Evolutionary conservation across 2,888 invertebrate species (phyloP), one percentile per base, ranked within the genome.

Genomic region (Cataglyphis rosenhaueri): DNA sequence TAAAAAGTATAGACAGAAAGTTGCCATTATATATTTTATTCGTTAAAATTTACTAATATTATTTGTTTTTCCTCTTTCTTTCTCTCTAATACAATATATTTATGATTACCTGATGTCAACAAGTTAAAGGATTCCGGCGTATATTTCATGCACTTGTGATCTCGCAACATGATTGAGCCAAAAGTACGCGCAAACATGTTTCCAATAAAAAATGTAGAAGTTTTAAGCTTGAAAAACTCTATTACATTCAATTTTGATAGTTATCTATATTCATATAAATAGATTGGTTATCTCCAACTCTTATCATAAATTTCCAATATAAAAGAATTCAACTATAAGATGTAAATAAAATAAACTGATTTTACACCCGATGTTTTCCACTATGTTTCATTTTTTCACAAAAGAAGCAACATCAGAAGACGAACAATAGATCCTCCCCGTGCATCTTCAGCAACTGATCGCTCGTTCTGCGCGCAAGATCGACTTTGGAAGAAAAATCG

Each of bases 91-190:
- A 15, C 3, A 12, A 41, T 3, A 10, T 21, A 62, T 32, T 44
- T 32, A 18, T 44, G 15, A 57, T 83, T 79, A 79, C 64, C 70
- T 81, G 83, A 57, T 32, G 29, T 38, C 15, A 6, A 41, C 21
- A 71, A 21, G 21, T 44, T 79, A 38, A 71, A 44, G 10, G 48
- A 57, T 25, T 65, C 57, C n/a, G 44, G n/a, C 15, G 10, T 15
- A 35, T 61, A 41, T 41, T 48, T 79, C 15, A 35, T 41, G 21
- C 35, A 64, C 32, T 74, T 18, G 32, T 64, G 62, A 4, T 64
- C 64, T 38, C 70, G 74, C 44, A 35, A 55, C 3, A 62, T 21
- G 48, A 82, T 32, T n/a, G 38, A 25, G 6, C 38, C 18, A 25
- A 64, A 59, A 41, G 70, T 75, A 3, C 32, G 74, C 41, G 32